Conservation (phyloP, 2,888 invertebrate genomes). For the Argynnis bischoffii region DNA sequence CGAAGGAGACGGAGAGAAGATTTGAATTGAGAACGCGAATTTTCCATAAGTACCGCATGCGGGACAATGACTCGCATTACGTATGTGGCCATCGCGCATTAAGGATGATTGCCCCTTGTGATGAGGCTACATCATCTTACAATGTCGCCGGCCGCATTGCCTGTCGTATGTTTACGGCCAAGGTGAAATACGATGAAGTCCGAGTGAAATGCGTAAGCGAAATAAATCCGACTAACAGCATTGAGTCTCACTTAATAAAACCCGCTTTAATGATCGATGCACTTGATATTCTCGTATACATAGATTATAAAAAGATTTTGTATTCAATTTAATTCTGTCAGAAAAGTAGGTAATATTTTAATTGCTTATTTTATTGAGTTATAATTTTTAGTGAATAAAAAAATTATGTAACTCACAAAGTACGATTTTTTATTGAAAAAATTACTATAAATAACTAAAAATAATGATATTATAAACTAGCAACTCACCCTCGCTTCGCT, state of each 20-base stretch:
- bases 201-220: conserved; percentile 73
- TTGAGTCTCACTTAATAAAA: conserved; percentile 72
- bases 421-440: too few species aligned
- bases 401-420: too few species aligned
- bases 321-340: too few species aligned
- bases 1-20: conserved; percentile 80
- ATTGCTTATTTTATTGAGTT: too few species aligned
- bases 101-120: conserved; percentile 82
- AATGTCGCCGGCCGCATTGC: conserved; percentile 76
- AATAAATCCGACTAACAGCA: conserved; percentile 75
- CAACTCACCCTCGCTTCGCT: too few species aligned
- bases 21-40: conserved; percentile 83
- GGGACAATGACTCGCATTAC: conserved; percentile 83
- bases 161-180: conserved; percentile 70
- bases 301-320: too few species aligned
- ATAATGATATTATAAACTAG: too few species aligned
- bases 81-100: conserved; percentile 81
- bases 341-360: too few species aligned
- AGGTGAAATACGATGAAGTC: conserved; percentile 78
- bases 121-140: conserved; percentile 80
- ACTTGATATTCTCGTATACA: neutral
- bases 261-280: conserved; percentile 57
- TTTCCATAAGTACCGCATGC: conserved; percentile 82
- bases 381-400: too few species aligned
- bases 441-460: too few species aligned